These are phyloP conservation scores for Mesocentrotus franciscanus DNA, from an alignment of 53 echinoderm and acorn worm species.

Conservation along the genomic window DNA sequence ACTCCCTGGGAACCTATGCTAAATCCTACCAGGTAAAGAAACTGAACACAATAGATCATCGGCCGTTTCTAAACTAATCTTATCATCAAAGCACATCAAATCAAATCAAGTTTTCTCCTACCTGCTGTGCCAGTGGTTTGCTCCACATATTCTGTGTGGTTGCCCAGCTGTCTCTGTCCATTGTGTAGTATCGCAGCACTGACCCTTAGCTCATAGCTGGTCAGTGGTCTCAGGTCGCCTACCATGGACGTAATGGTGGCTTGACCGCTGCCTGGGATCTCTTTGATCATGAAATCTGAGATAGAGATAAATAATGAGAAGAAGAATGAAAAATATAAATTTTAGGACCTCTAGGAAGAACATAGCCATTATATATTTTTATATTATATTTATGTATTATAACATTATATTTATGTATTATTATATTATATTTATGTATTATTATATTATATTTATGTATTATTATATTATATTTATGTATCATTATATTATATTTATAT, in stretches of 20 bases:
- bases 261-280: slow-evolving; percentile 71
- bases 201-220: slow-evolving; percentile 81
- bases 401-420: background rate
- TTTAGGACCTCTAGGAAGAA: too few relatives aligned
- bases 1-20: too few relatives aligned
- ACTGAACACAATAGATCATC: too few relatives aligned
- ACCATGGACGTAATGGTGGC: slow-evolving; percentile 76
- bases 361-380: background rate
- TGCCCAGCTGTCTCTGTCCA: slow-evolving; percentile 76
- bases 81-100: background rate
- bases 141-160: slow-evolving; percentile 75
- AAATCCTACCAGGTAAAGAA: too few relatives aligned
- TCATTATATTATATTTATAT: background rate
- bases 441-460: background rate
- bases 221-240: slow-evolving; percentile 69
- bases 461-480: background rate
- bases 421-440: background rate
- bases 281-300: slow-evolving; percentile 50
- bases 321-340: too few relatives aligned
- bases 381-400: background rate
- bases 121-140: slow-evolving; percentile 79
- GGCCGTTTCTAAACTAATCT: too few relatives aligned
- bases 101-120: slow-evolving; percentile 25
- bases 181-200: slow-evolving; percentile 77
- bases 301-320: too few relatives aligned